These are phyloP conservation scores for Invenusta paracnida DNA, from an alignment of 2,888 invertebrate species.

Conservation along the genomic window DNA sequence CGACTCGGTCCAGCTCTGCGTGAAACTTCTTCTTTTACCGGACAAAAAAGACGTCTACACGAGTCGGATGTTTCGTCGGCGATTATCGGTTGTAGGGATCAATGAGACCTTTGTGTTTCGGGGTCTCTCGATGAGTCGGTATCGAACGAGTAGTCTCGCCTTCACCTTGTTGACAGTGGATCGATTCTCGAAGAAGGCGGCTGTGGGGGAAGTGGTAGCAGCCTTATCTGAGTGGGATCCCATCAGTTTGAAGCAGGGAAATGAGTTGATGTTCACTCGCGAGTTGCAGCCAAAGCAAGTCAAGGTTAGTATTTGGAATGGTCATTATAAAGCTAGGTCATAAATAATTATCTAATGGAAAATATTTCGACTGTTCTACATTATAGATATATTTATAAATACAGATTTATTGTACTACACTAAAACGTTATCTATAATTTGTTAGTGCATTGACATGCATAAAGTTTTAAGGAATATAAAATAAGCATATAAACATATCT, in stretches of 20 bases:
- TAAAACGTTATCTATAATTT: too few species aligned
- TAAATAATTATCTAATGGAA: too few species aligned
- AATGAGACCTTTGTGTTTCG: neutral
- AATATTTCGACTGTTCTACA: too few species aligned
- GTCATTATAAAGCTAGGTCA: too few species aligned
- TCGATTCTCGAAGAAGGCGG: neutral
- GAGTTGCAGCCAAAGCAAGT: neutral
- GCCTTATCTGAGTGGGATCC: neutral
- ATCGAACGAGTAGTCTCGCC: neutral
- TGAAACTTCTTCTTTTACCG: neutral
- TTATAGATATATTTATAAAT: too few species aligned
- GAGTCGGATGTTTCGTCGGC: neutral
- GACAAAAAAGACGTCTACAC: neutral
- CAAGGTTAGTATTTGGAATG: neutral
- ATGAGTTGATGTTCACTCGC: neutral
- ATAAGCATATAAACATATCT: too few species aligned
- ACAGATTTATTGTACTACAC: too few species aligned
- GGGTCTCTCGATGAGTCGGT: neutral
- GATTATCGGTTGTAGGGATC: neutral
- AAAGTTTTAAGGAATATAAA: too few species aligned
- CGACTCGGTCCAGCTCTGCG: neutral
- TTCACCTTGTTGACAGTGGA: neutral
- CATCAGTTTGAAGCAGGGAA: neutral
- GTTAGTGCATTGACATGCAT: too few species aligned
- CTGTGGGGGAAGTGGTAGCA: neutral